A percentile compares a stretch with the other conserved stretches of the same genome.
Evolutionary conservation across 2,113 vertebrate species (phyloP).

Genomic region (Sminthopsis crassicaudata): DNA sequence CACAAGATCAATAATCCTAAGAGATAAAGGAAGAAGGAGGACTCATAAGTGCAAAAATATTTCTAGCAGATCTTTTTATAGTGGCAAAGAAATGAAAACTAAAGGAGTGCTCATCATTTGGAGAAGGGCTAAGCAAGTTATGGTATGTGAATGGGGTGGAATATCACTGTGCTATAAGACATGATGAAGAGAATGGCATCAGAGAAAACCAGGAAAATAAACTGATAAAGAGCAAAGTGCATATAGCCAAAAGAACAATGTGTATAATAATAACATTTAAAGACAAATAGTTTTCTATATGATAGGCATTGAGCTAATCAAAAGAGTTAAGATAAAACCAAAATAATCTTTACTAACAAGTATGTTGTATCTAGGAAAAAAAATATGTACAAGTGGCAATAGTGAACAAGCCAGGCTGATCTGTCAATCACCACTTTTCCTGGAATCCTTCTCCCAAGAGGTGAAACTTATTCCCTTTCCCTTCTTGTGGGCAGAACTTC

Average conservation of each 20-base stretch:
- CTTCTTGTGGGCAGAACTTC: background rate
- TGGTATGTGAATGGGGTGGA: background rate
- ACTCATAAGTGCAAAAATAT: background rate
- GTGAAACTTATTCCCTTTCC: background rate
- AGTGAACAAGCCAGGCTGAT: background rate
- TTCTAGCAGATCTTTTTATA: background rate
- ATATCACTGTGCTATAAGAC: background rate
- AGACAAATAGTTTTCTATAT: background rate
- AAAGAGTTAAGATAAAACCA: background rate
- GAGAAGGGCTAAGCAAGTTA: background rate
- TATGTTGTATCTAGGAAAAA: background rate
- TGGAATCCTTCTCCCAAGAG: background rate
- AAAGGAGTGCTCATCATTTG: background rate
- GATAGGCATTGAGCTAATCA: background rate
- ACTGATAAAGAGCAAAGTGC: background rate
- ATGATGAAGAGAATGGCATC: background rate
- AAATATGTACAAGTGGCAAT: background rate
- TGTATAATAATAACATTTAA: background rate
- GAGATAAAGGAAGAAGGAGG: background rate
- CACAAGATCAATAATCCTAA: background rate
- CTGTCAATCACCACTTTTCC: background rate
- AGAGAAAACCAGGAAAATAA: background rate
- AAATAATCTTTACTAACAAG: background rate
- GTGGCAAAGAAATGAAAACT: background rate
- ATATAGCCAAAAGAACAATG: background rate